Evolutionary conservation across 1,140 invertebrate species (phyloP), one percentile per base, ranked within the genome.

Genomic region (Eumeta japonica): DNA sequence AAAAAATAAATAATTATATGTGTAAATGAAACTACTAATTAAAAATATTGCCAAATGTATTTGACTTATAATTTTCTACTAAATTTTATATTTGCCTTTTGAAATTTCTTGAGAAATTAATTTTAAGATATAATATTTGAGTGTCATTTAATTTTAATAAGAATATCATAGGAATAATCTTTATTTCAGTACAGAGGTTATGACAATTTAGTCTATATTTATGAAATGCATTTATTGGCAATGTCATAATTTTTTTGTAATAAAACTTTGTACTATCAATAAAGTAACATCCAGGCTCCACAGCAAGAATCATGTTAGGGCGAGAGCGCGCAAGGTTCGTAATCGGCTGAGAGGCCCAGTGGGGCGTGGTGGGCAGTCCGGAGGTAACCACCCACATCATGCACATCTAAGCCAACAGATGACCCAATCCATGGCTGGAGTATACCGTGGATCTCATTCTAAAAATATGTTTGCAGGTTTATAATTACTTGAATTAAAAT

Each of bases 221-320:
- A n/a, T n/a, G n/a, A n/a, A n/a, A n/a, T n/a, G n/a, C n/a, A n/a
- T n/a, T n/a, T n/a, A n/a, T n/a, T n/a, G n/a, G n/a, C n/a, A n/a
- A n/a, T n/a, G n/a, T n/a, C n/a, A n/a, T n/a, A n/a, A n/a, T n/a
- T n/a, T n/a, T n/a, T n/a, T n/a, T n/a, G n/a, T n/a, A n/a, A n/a
- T n/a, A n/a, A n/a, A n/a, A n/a, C n/a, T n/a, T 46, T 79, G 75
- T 73, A 90, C 88, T 70, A 54, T 92, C 84, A 52, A 97, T 92
- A 54, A 98, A 98, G 62, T 98, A 99, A 66, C 94, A 94, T 15
- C 97, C 90, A 16, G 95, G 97, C 62, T 99, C 97, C 28, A 99
- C 84, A 10, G 97, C 99, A 1, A 99, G 72, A 11, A 93, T 83
- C 97, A 99, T 99, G 43, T 88, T 84, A 18, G 86, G 74, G 82